phyloP scores from a whole-genome alignment of 1,140 invertebrate species.

The Pinna nobilis region DNA sequence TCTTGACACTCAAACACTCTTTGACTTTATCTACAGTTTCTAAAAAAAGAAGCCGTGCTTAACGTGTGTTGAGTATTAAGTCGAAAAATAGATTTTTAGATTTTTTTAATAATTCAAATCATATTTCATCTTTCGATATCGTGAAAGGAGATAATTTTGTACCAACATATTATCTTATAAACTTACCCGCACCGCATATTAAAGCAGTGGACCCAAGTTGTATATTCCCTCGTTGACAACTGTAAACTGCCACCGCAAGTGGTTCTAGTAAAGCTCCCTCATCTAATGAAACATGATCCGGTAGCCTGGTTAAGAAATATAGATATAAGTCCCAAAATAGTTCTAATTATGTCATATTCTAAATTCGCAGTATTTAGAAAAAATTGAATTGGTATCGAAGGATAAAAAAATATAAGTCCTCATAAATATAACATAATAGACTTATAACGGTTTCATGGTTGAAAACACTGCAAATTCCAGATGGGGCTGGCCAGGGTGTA shows the following conservation, averaged over 20 bases:
- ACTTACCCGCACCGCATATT: conserved; percentile 85
- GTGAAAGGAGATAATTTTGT: too few species aligned
- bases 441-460: too few species aligned
- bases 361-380: neutral
- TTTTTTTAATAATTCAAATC: neutral
- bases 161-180: neutral
- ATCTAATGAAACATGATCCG: conserved; percentile 90
- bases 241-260: conserved; percentile 92
- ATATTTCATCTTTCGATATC: neutral
- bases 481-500: too few species aligned
- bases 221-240: conserved; percentile 86
- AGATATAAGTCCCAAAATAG: neutral
- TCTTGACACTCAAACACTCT: too few species aligned
- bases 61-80: too few species aligned
- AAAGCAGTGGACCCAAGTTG: conserved; percentile 85
- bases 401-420: too few species aligned
- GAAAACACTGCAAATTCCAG: too few species aligned
- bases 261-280: conserved; percentile 96
- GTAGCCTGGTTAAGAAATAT: conserved; percentile 78
- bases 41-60: too few species aligned
- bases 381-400: neutral
- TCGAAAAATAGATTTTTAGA: too few species aligned
- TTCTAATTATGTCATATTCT: neutral
- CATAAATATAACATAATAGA: too few species aligned
- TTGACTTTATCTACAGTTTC: too few species aligned